Evolutionary conservation across 2,888 invertebrate genomes (phyloP).

Genomic region (Tipula unca): DNA sequence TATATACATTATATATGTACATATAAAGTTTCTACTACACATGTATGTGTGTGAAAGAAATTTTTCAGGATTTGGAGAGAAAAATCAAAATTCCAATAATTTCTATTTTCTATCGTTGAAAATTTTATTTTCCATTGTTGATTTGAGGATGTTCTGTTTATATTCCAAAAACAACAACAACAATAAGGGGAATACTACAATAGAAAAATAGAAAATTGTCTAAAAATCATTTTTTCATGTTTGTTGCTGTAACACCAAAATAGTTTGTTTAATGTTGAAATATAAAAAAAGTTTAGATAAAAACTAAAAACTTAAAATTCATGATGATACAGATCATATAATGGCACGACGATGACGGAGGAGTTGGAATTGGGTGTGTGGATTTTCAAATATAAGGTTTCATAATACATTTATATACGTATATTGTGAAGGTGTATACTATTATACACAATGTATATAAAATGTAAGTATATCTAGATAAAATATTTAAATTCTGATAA

Average conservation of each 20-base stretch:
- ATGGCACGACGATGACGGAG: background rate
- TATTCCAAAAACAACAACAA: background rate
- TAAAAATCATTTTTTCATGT: background rate
- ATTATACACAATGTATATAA: too few relatives aligned
- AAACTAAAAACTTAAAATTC: background rate
- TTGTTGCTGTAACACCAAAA: background rate
- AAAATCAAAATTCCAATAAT: background rate
- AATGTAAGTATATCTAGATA: too few relatives aligned
- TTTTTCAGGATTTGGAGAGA: background rate
- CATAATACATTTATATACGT: too few relatives aligned
- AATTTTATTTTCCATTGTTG: background rate
- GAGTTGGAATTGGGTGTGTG: background rate
- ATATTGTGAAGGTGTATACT: too few relatives aligned
- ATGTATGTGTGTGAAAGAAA: background rate
- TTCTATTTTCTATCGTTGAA: background rate
- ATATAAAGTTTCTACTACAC: background rate
- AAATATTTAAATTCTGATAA: background rate
- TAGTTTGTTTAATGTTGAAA: background rate
- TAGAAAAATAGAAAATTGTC: background rate
- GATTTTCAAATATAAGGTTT: background rate
- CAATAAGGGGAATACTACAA: background rate
- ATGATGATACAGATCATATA: background rate
- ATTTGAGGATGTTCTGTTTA: background rate
- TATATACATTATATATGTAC: background rate
- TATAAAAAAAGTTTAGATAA: background rate